A percentile compares a stretch with the other conserved stretches of the same genome.
phyloP scores from a whole-genome alignment of 2,797 vertebrate species.

The Danio albolineatus region DNA sequence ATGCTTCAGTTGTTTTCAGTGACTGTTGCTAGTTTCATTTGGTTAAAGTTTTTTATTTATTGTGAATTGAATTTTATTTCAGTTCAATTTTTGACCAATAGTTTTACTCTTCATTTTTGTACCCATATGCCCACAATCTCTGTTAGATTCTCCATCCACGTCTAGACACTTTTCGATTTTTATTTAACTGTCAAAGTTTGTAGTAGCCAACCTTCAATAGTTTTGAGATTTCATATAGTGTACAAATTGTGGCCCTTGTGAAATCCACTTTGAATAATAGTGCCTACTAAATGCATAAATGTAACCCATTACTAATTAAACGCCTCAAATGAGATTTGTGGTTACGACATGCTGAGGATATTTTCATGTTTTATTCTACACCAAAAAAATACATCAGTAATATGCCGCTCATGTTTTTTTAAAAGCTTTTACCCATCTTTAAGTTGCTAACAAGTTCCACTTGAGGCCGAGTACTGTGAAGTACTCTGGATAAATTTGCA shows the following conservation, averaged over 20 bases:
- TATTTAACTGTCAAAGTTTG: no score
- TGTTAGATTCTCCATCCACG: no score
- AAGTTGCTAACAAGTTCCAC: not conserved
- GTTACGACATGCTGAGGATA: not conserved
- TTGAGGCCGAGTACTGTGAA: not conserved
- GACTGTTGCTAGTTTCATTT: no score
- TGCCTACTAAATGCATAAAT: not conserved
- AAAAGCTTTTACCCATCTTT: not conserved
- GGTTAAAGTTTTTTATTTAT: no score
- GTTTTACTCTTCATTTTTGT: no score
- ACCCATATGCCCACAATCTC: no score
- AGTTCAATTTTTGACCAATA: no score
- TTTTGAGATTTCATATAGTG: no score
- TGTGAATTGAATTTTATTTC: no score
- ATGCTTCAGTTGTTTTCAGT: no score
- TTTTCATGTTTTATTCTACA: not conserved
- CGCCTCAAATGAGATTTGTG: not conserved
- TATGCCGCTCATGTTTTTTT: not conserved
- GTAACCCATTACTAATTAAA: not conserved
- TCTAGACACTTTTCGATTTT: no score
- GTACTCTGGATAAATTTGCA: not conserved
- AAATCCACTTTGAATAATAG: not conserved
- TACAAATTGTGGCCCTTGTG: not conserved
- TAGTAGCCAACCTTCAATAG: no score
- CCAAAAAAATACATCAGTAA: not conserved